phyloP scores from a whole-genome alignment of 2,113 vertebrate species.

The Odocoileus hemionus region DNA sequence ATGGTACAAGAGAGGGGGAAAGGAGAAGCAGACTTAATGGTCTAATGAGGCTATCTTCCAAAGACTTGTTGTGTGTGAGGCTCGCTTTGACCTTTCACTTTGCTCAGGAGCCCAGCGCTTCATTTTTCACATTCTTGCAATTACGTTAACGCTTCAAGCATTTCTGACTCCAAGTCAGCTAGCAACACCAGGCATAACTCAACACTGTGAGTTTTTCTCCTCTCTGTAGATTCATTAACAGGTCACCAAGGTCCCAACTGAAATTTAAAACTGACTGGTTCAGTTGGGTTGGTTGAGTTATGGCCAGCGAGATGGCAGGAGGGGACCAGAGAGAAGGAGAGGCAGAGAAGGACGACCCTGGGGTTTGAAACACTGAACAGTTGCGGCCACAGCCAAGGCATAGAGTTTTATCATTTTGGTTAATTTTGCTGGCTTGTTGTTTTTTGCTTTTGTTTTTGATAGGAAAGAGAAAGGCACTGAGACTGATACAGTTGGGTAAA shows the following conservation, averaged over 20 bases:
- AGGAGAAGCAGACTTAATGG: constrained; percentile 89
- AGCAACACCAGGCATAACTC: constrained; percentile 91
- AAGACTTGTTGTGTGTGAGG: constrained; percentile 95
- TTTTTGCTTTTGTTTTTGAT: constrained; percentile 44
- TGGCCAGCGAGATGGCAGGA: constrained; percentile 68
- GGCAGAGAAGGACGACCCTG: constrained; percentile 62
- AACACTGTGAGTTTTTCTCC: constrained; percentile 88
- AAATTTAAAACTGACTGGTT: constrained; percentile 89
- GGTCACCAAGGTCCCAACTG: constrained; percentile 86
- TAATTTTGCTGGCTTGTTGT: constrained; percentile 23
- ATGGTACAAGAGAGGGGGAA: constrained; percentile 71
- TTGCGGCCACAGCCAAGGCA: constrained; percentile 71
- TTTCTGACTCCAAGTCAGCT: constrained; percentile 94
- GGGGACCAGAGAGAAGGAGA: constrained; percentile 48
- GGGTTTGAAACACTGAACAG: constrained; percentile 64
- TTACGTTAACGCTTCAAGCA: constrained; percentile 99
- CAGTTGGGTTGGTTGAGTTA: constrained; percentile 87
- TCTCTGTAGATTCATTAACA: constrained; percentile 90
- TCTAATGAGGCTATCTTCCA: constrained; percentile 97
- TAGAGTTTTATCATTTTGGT: constrained; percentile 67
- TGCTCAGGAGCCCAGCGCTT: constrained; percentile 93
- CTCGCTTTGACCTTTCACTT: constrained; percentile 95
- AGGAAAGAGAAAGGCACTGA: constrained; percentile 56
- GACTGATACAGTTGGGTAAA: constrained; percentile 36
- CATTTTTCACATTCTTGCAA: constrained; percentile 99